These are phyloP conservation scores for Prinia subflava DNA, from an alignment of 2,113 vertebrate species.

Conservation along the genomic window DNA sequence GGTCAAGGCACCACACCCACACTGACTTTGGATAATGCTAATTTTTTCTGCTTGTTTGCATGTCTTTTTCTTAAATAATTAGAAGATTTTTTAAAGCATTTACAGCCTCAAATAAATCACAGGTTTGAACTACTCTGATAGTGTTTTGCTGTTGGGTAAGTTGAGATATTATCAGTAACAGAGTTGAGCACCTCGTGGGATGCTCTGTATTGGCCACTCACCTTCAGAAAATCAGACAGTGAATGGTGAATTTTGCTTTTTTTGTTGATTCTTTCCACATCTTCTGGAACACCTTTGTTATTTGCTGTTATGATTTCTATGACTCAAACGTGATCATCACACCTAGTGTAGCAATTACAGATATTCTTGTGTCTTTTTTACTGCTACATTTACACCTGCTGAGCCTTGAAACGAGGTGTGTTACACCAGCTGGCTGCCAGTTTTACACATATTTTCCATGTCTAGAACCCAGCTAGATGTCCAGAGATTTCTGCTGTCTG, in stretches of 20 bases:
- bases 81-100: neutral
- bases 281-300: neutral
- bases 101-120: neutral
- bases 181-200: neutral
- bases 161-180: neutral
- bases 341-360: neutral
- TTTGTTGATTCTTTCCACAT: neutral
- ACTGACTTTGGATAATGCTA: neutral
- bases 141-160: neutral
- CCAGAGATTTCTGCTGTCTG: too few relatives aligned
- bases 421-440: neutral
- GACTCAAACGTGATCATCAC: neutral
- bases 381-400: neutral
- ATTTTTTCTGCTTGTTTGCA: neutral
- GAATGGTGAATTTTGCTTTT: neutral
- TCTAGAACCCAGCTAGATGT: neutral
- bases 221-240: neutral
- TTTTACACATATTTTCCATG: rapidly evolving
- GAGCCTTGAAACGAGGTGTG: neutral
- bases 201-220: neutral
- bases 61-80: neutral
- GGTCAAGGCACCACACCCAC: neutral
- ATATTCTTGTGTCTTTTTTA: neutral
- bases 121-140: neutral
- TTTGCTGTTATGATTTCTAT: neutral